Percentiles rank a stretch among this genome's conserved stretches.
Conservation (phyloP, 2,113 vertebrate species). For the Pangasianodon hypophthalmus region DNA sequence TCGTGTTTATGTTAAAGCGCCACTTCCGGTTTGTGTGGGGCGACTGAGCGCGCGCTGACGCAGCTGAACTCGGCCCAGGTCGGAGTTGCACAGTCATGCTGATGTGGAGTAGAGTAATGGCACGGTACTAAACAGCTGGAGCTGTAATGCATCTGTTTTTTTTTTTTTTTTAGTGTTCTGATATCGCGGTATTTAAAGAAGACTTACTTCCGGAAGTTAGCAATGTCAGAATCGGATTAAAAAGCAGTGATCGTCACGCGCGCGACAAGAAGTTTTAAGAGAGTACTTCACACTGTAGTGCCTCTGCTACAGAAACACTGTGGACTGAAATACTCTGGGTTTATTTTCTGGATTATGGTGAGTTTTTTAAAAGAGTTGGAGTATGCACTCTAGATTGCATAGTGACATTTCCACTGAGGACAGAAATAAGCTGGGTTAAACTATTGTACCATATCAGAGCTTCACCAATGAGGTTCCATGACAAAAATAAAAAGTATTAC, state of each 20-base stretch:
- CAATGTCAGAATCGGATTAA: not conserved
- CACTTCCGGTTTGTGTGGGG: conserved; percentile 22
- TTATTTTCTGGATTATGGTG: not conserved
- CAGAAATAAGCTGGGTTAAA: not conserved
- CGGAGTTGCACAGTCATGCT: conserved; percentile 72
- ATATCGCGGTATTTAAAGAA: not conserved
- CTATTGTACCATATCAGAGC: not conserved
- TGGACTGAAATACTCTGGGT: not conserved
- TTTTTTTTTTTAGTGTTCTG: too few relatives aligned
- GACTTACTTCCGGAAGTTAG: not conserved
- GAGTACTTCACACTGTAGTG: too few relatives aligned
- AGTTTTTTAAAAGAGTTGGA: not conserved
- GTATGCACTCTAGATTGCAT: not conserved
- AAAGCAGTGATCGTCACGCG: not conserved
- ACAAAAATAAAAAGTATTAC: not conserved
- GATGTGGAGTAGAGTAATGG: conserved; percentile 54
- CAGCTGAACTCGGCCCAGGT: conserved; percentile 27
- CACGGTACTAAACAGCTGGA: conserved; percentile 40
- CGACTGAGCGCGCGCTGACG: not conserved
- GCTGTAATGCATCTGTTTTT: not conserved
- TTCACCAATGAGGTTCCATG: not conserved
- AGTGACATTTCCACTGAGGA: not conserved
- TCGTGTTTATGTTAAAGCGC: not conserved
- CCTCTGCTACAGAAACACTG: too few relatives aligned
- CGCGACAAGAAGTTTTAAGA: not conserved